Evolutionary conservation across 2,888 invertebrate species (phyloP), one percentile per base, ranked within the genome.

Genomic region (Ametastegia equiseti): DNA sequence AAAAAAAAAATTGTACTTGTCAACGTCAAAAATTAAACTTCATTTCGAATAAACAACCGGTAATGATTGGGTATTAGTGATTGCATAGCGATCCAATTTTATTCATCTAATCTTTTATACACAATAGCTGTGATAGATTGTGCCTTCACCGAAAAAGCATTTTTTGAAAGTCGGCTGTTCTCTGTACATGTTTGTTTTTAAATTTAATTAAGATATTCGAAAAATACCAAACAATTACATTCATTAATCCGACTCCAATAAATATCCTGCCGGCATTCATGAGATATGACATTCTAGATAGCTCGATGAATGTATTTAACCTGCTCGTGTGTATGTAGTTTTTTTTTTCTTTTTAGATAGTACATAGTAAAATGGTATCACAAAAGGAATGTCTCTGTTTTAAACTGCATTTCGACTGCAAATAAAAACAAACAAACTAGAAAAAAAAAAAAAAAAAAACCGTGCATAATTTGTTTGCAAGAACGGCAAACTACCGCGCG

Each of bases 321-420:
- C 69, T 69, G 23, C 23, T 47, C 54, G 54, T 36, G 15, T 36
- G n/a, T 50, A 45, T 13, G 13, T 42, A 27, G 0, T 50, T 9
- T 19, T 71, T 27, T 75, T 4, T 50, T 36, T 39, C n/a, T 27
- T 5, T 19, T 80, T 42, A 23, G 11, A 19, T 80, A 50, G 11
- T 7, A 30, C 15, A 33, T 47, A 65, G n/a, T 79, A 81, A 27
- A 42, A 63, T 47, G 81, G 39, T 39, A 80, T 80, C 63, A 65
- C 47, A 81, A 80, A 57, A 19, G 50, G 75, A 75, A 75, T 75
- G 75, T 75, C 36, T 19, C 11, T 9, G 27, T 19, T 27, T 69
- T 45, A 39, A n/a, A 71, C 45, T 27, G 45, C 27, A n/a, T n/a
- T n/a, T n/a, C n/a, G n/a, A n/a, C n/a, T n/a, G n/a, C n/a, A n/a